Evolutionary conservation across 53 echinoderm and acorn worm genomes (phyloP).

Genomic region (Astropecten irregularis): DNA sequence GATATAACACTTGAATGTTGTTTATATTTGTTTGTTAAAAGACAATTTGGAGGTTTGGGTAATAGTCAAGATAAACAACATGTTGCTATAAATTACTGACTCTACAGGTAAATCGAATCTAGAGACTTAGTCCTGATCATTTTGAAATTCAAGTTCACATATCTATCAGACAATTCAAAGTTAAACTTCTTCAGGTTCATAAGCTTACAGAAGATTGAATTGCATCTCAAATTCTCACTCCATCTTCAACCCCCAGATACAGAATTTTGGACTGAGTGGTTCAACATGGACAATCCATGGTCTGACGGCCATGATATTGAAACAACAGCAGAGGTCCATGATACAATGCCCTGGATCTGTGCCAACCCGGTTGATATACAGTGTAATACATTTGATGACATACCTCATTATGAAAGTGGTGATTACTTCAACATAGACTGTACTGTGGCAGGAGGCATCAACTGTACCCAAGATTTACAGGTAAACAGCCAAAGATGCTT

Average conservation of each 20-base stretch:
- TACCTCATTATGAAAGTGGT: conserved; percentile 42
- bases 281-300: conserved; percentile 63
- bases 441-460: conserved; percentile 66
- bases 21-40: no score
- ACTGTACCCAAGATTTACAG: conserved; percentile 63
- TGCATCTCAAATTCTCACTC: not conserved
- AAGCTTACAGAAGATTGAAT: no score
- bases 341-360: conserved; percentile 72
- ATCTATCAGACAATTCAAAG: no score
- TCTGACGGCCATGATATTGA: conserved; percentile 70
- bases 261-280: conserved; percentile 72
- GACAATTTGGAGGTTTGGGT: no score
- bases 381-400: conserved; percentile 40
- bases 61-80: no score
- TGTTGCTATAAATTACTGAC: no score
- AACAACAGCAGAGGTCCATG: conserved; percentile 31
- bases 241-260: conserved; percentile 48
- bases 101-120: no score
- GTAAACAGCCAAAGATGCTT: not conserved
- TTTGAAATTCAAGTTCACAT: no score
- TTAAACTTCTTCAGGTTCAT: no score
- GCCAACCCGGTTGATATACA: conserved; percentile 66
- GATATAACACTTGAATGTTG: no score
- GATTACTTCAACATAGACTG: conserved; percentile 61
- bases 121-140: no score